Percentiles rank a stretch among this genome's conserved stretches.
phyloP scores from a whole-genome alignment of 2,888 invertebrate genomes.

The Thecophora atra region DNA sequence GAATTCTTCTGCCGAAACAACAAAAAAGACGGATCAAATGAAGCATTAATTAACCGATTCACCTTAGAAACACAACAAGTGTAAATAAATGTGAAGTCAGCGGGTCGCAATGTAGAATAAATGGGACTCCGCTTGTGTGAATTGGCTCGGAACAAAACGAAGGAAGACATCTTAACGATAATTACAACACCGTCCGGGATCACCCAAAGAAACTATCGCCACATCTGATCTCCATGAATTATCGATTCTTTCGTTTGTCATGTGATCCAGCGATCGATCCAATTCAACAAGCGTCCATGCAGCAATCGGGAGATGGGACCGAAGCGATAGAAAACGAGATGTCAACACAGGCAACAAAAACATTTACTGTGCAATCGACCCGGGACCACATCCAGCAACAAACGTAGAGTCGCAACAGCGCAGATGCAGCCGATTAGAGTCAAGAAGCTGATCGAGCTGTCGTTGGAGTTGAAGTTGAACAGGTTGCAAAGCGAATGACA shows the following conservation, averaged over 20 bases:
- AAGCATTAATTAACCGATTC: neutral
- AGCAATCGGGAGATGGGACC: neutral
- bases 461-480: neutral
- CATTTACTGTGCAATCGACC: slow-evolving; percentile 49
- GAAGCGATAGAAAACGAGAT: slow-evolving; percentile 10
- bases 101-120: neutral
- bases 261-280: slow-evolving; percentile 8
- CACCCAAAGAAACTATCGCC: neutral
- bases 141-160: slow-evolving; percentile 8
- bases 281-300: slow-evolving; percentile 31
- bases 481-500: slow-evolving; percentile 21
- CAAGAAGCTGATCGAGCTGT: slow-evolving; percentile 27
- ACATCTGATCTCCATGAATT: slow-evolving; percentile 11
- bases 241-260: neutral
- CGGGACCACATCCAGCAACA: slow-evolving; percentile 3
- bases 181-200: neutral
- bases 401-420: neutral
- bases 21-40: no score
- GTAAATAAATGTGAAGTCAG: neutral
- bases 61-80: neutral
- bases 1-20: no score
- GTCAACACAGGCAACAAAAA: slow-evolving; percentile 49
- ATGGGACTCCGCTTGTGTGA: slow-evolving; percentile 9
- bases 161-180: slow-evolving; percentile 8
- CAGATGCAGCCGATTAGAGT: slow-evolving; percentile 25